Evolutionary conservation across 2,888 invertebrate species (phyloP).

Genomic region (Caenorhabditis japonica): DNA sequence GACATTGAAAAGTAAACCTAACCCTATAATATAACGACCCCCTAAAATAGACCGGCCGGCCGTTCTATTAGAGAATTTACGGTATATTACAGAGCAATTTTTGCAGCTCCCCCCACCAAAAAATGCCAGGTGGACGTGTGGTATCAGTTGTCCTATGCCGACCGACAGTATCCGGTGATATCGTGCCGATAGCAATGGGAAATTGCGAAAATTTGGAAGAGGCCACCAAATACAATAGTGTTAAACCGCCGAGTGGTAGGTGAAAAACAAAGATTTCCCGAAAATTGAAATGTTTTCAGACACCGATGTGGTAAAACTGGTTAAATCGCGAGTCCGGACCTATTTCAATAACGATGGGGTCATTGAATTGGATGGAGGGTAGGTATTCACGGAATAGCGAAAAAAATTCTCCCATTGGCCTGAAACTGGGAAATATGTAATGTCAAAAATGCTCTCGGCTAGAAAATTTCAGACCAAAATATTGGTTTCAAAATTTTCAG

Average conservation of each 20-base stretch:
- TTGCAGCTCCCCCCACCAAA: too few species aligned
- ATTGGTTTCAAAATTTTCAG: too few species aligned
- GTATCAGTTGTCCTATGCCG: conserved; percentile 49
- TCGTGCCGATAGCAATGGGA: conserved; percentile 48
- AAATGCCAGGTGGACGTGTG: conserved; percentile 34
- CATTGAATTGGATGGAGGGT: conserved; percentile 55
- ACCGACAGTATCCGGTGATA: conserved; percentile 44
- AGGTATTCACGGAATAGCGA: not conserved
- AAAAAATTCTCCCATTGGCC: too few species aligned
- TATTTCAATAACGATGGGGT: conserved; percentile 60
- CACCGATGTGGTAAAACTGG: conserved; percentile 41
- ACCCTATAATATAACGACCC: too few species aligned
- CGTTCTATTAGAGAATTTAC: too few species aligned
- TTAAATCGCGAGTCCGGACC: conserved; percentile 49
- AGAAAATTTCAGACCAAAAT: too few species aligned
- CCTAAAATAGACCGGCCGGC: too few species aligned
- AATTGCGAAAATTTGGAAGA: conserved; percentile 35
- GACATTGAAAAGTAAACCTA: too few species aligned
- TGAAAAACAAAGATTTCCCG: too few species aligned
- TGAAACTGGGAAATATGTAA: not conserved
- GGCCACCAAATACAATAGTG: conserved; percentile 7
- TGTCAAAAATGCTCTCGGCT: too few species aligned
- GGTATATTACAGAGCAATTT: too few species aligned
- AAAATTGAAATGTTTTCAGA: conserved; percentile 28
- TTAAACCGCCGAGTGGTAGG: conserved; percentile 37